Percentiles rank a stretch among this genome's conserved stretches.
These are phyloP conservation scores for Tragelaphus buxtoni DNA, from an alignment of 2,113 vertebrate species.

Conservation along the genomic window DNA sequence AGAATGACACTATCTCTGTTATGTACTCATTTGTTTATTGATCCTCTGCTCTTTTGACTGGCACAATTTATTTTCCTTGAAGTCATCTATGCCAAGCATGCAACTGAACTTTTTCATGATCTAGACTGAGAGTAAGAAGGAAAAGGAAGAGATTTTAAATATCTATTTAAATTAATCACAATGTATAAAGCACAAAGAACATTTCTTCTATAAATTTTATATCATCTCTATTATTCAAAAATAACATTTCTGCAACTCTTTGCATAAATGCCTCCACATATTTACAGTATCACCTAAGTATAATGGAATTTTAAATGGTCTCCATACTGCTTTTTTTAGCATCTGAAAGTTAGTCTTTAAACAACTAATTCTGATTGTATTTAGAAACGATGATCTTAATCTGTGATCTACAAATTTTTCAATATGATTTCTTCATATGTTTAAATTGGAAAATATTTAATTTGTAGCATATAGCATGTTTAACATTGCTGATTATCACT, in stretches of 20 bases:
- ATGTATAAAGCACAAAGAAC: not conserved
- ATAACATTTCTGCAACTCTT: not conserved
- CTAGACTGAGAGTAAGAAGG: not conserved
- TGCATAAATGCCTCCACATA: conserved; percentile 13
- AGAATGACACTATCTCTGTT: not conserved
- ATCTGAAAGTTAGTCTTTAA: not conserved
- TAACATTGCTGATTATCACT: not conserved
- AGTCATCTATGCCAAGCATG: not conserved
- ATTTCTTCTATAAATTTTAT: not conserved
- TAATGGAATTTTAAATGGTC: not conserved
- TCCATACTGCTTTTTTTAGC: not conserved
- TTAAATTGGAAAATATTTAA: not conserved
- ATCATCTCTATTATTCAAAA: conserved; percentile 24
- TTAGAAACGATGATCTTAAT: not conserved
- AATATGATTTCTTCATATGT: not conserved
- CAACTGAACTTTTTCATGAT: not conserved
- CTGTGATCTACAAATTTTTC: not conserved
- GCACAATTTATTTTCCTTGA: conserved; percentile 44
- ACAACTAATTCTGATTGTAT: not conserved
- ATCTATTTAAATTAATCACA: not conserved
- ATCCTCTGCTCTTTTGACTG: conserved; percentile 59
- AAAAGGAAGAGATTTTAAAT: not conserved
- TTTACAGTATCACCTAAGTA: conserved; percentile 37
- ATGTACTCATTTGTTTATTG: conserved; percentile 31
- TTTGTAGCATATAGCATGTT: not conserved